phyloP scores from a whole-genome alignment of 2,113 vertebrate genomes.

The Cacatua alba region DNA sequence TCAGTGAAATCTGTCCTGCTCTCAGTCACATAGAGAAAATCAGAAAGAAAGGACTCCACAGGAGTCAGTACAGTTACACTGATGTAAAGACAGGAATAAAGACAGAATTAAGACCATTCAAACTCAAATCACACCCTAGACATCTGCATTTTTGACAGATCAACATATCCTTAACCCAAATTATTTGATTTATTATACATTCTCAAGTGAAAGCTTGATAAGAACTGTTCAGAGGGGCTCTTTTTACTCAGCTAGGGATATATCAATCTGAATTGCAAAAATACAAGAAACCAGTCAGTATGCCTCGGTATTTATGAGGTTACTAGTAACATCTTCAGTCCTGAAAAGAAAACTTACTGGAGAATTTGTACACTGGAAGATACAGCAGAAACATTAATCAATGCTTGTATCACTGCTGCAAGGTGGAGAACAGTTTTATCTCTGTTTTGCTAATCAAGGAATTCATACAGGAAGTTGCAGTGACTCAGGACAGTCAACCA shows the following conservation, averaged over 20 bases:
- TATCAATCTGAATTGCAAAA: background rate
- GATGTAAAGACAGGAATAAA: background rate
- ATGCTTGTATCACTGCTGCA: background rate
- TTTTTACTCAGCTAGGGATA: background rate
- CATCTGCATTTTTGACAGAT: background rate
- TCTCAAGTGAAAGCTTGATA: background rate
- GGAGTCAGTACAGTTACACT: slow-evolving; percentile 10
- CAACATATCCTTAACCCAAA: background rate
- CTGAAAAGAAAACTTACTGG: background rate
- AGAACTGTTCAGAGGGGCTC: background rate
- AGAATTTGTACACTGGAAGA: background rate
- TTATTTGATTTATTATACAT: background rate
- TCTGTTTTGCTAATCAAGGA: background rate
- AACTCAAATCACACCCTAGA: background rate
- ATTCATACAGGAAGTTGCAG: background rate
- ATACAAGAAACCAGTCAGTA: background rate
- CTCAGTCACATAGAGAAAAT: background rate
- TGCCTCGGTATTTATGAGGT: background rate
- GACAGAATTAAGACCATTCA: background rate
- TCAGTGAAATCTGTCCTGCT: background rate
- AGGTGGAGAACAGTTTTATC: background rate
- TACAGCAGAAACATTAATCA: background rate
- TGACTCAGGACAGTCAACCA: background rate
- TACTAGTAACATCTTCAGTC: background rate
- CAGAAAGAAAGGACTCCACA: background rate